Conservation (phyloP, 2,797 vertebrate species). For the Adelosebastes latens region DNA sequence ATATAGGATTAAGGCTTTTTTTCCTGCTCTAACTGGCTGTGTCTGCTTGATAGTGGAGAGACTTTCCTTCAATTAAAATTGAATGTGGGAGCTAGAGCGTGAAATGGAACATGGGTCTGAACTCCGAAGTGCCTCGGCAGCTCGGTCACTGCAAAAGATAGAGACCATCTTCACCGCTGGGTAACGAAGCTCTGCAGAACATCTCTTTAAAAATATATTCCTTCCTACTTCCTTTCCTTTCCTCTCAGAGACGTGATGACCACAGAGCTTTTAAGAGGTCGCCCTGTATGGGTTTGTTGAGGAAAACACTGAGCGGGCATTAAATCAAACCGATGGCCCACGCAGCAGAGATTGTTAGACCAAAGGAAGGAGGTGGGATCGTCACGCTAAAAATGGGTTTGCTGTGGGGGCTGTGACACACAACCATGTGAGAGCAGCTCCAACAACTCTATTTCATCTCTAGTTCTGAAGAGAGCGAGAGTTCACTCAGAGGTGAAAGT, state of each 20-base stretch:
- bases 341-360: background rate
- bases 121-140: constrained; percentile 38
- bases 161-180: constrained; percentile 24
- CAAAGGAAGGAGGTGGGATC: background rate
- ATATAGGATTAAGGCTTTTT: constrained; percentile 5
- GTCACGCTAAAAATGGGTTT: background rate
- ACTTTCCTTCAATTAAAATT: constrained; percentile 69
- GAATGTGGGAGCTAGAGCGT: constrained; percentile 70
- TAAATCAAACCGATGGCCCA: background rate
- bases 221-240: background rate
- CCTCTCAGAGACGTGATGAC: constrained; percentile 5
- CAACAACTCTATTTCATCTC: background rate
- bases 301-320: background rate
- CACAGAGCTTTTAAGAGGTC: constrained; percentile 9
- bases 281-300: constrained; percentile 1
- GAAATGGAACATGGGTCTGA: constrained; percentile 69
- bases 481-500: constrained; percentile 5
- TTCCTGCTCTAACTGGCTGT: constrained; percentile 21
- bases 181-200: constrained; percentile 21
- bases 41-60: constrained; percentile 25
- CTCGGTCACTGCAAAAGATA: constrained; percentile 44
- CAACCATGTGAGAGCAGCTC: background rate
- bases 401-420: background rate
- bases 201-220: constrained; percentile 49
- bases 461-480: background rate